Conservation (phyloP, 2,888 invertebrate genomes). For the Acronicta aceris region DNA sequence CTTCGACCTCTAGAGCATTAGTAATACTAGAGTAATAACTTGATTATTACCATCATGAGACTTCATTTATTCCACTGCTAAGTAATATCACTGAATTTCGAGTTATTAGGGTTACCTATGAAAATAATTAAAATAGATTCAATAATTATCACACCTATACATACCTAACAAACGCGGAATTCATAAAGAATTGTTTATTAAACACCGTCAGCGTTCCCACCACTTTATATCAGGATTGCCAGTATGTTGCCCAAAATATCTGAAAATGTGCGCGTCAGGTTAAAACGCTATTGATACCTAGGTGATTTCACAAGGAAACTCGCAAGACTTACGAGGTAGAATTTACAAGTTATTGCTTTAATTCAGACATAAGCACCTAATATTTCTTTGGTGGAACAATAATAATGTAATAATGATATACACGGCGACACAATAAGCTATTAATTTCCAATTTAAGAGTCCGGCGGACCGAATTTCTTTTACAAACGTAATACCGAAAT, state of each 20-base stretch:
- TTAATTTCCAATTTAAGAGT: no score
- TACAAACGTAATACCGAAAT: no score
- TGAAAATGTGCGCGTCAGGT: background rate
- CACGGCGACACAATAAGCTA: no score
- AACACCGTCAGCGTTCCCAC: conserved; percentile 20
- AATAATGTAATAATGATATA: no score
- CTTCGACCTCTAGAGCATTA: no score
- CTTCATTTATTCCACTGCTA: no score
- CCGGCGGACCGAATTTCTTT: no score
- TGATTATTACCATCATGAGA: background rate
- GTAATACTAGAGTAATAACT: background rate
- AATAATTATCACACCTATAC: conserved; percentile 11
- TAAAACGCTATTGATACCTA: background rate
- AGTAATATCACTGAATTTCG: no score
- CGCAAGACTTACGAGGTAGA: no score
- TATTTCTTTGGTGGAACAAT: no score
- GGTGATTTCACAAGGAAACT: background rate
- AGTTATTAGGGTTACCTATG: background rate
- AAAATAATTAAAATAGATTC: conserved; percentile 13
- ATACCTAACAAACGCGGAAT: conserved; percentile 13
- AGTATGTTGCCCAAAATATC: conserved; percentile 3
- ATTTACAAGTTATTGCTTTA: no score
- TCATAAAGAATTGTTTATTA: conserved; percentile 22
- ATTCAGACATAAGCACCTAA: no score
- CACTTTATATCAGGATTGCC: conserved; percentile 4